Evolutionary conservation across 1,140 invertebrate species (phyloP).

Genomic region (Camponotus pennsylvanicus): DNA sequence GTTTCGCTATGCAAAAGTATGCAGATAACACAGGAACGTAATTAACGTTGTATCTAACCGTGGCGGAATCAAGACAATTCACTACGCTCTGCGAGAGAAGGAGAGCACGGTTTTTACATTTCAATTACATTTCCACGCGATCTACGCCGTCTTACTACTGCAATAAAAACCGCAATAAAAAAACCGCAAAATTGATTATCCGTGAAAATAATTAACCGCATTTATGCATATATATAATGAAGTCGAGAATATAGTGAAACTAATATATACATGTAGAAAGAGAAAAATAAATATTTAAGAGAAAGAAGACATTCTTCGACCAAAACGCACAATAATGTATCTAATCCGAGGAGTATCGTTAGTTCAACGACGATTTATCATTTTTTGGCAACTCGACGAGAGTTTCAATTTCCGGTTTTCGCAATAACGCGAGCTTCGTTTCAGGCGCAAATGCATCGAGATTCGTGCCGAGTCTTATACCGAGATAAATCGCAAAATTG

Average conservation of each 20-base stretch:
- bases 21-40: conserved; percentile 59
- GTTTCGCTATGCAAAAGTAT: conserved; percentile 59
- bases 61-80: conserved; percentile 55
- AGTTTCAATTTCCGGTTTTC: conserved; percentile 16
- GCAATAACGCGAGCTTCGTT: conserved; percentile 1
- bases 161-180: conserved; percentile 38
- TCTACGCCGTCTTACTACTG: conserved; percentile 1
- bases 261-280: background rate
- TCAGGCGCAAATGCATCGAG: background rate
- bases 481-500: background rate
- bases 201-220: conserved; percentile 33
- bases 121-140: conserved; percentile 57
- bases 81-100: conserved; percentile 36
- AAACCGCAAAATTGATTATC: conserved; percentile 38
- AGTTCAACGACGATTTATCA: conserved; percentile 17
- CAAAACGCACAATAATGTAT: background rate
- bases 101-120: conserved; percentile 54
- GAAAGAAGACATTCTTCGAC: background rate
- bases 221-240: background rate
- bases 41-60: conserved; percentile 61
- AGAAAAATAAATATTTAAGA: background rate
- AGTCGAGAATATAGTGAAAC: background rate
- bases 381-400: background rate
- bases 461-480: background rate
- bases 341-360: background rate